Base-by-base conservation (phyloP, 2,113 vertebrate species). In the Pheucticus melanocephalus region DNA sequence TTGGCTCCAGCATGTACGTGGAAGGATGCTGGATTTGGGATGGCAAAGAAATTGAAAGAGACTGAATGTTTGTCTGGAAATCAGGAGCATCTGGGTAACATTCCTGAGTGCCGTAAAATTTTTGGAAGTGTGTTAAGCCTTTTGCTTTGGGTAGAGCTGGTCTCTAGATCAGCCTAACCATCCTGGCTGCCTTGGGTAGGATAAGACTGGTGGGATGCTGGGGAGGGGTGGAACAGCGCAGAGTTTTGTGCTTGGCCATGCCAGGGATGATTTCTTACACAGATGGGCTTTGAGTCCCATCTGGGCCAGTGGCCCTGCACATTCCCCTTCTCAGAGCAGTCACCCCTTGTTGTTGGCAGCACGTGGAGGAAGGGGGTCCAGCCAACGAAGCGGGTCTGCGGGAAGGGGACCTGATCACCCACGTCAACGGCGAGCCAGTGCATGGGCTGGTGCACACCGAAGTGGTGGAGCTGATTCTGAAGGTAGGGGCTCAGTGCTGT, bases 401-500 rank as follows among this genome's bases (percentile, higher is more conserved):
- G 91, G 98, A 99, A 96, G 99, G 99, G 5, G 99, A 99, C 94
- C 98, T 99, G 93, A 99, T 99, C 97, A 99, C 99, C 16, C 99
- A 99, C 6, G 99, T 99, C 86, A 99, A 99, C 7, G 99, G 99
- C n/a, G 99, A 99, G 78, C 97, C 99, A 0, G 99, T 99, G 39
- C 98, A 99, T 2, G 99, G 99, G 20, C 98, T 99, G 91, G 99
- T 99, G 53, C 99, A 99, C 97, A 99, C 99, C 0, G 99, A 99
- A 73, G 99, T 99, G 96, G 99, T 99, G 94, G 99, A 99, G 97
- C 98, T 99, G 77, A 98, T 99, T n/a, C 97, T 99, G 68, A 99
- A 99, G 99, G 99, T 99, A 95, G 51, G 96, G 69, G 33, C 54
- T 51, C 44, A 20, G 28, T 8, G 2, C 53, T 24, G 57, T 14